phyloP scores from a whole-genome alignment of 2,113 vertebrate species.

The Dendrocopos noguchii region DNA sequence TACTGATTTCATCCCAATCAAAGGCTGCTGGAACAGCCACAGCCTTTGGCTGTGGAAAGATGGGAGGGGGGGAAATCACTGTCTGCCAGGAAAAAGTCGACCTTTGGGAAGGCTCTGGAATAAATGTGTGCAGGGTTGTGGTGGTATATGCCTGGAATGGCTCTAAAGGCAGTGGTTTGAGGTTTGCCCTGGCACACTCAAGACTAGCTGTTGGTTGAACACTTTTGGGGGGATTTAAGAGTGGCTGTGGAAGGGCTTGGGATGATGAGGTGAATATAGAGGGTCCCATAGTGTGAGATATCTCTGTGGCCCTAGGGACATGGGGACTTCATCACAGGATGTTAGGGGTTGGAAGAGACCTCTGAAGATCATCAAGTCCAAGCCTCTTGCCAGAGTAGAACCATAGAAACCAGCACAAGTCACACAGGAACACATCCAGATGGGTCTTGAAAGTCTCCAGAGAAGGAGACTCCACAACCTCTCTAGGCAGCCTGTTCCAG shows the following conservation, averaged over 20 bases:
- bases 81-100: not conserved
- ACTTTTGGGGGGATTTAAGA: not conserved
- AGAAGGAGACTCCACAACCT: no score
- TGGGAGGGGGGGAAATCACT: not conserved
- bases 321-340: no score
- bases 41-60: not conserved
- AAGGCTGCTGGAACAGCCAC: not conserved
- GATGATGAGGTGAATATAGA: not conserved
- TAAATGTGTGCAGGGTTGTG: not conserved
- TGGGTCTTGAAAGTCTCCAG: no score
- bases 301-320: not conserved
- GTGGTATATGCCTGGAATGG: rapidly evolving
- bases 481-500: no score
- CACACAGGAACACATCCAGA: no score
- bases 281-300: not conserved
- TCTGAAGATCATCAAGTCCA: no score
- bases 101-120: not conserved
- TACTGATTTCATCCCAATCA: not conserved
- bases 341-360: no score
- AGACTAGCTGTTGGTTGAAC: not conserved
- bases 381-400: no score
- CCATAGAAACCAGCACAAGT: no score
- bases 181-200: not conserved
- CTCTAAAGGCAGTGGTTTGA: not conserved
- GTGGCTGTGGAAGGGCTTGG: not conserved